Percentiles rank a stretch among this genome's conserved stretches.
Evolutionary conservation across 2,113 vertebrate genomes (phyloP).

Genomic region (Campylomormyrus tamandua): DNA sequence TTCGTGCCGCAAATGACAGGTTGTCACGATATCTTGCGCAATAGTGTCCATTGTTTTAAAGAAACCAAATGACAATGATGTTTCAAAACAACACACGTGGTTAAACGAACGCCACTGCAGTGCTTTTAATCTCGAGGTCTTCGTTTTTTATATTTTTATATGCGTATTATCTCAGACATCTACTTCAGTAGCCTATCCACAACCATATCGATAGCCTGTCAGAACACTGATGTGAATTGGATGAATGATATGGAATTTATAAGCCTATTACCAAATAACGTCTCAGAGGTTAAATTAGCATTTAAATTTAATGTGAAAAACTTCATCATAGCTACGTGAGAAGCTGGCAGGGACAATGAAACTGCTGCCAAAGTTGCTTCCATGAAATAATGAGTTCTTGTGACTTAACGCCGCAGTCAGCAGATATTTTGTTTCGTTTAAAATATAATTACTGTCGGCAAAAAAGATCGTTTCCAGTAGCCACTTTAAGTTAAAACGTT

Average conservation of each 20-base stretch:
- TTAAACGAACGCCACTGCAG: background rate
- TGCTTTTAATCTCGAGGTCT: background rate
- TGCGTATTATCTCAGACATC: background rate
- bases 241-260: background rate
- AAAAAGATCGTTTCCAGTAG: background rate
- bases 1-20: background rate
- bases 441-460: background rate
- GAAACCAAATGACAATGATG: background rate
- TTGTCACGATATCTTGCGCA: conserved; percentile 12
- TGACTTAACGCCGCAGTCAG: background rate
- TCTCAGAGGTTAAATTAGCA: background rate
- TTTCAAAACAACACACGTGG: conserved; percentile 8
- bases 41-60: background rate
- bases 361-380: background rate
- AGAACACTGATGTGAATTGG: background rate
- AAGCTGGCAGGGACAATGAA: background rate
- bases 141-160: background rate
- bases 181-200: background rate
- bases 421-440: background rate
- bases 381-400: background rate
- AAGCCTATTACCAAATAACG: background rate
- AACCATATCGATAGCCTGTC: background rate
- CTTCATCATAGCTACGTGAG: background rate
- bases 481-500: background rate
- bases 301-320: background rate